Evolutionary conservation across 2,888 invertebrate species (phyloP), one percentile per base, ranked within the genome.

Genomic region (Agapostemon virescens): DNA sequence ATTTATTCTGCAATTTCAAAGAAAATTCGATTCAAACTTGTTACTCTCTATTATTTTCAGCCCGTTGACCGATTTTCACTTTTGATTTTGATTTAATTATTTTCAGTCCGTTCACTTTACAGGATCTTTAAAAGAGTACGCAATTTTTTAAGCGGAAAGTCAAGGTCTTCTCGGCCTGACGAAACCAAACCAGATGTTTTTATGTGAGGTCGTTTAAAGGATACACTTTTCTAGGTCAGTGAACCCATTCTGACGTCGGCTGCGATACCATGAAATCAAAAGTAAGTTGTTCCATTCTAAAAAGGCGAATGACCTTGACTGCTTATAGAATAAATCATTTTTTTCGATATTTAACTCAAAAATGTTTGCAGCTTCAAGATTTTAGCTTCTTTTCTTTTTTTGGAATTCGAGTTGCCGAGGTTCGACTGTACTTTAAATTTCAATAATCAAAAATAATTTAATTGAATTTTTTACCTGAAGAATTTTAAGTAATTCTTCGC

Each of bases 401-500:
- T 20, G 42, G 17, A 42, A 42, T 42, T 42, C 42, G 17, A 42
- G 42, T 17, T 42, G 17, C 17, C 17, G 20, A 45, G 20, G 23
- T 52, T 52, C 4, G 11, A 52, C 23, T 52, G n/a, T 52, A 52
- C 23, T 52, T 30, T 17, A 6, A 42, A 26, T 33, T 33, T 30
- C 11, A n/a, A n/a, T n/a, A n/a, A n/a, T n/a, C n/a, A n/a, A n/a
- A n/a, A n/a, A n/a, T n/a, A n/a, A n/a, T n/a, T n/a, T n/a, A n/a
- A n/a, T n/a, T n/a, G n/a, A n/a, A n/a, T 15, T 13, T 20, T 61
- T 20, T 71, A 81, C 84, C 73, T 81, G 82, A 66, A 83, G 13
- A 33, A 84, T 26, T 55, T 78, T 80, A 2, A 83, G 1, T 2
- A 85, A 75, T n/a, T 82, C 84, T 17, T 30, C 68, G 2, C 85